Evolutionary conservation across 1,140 invertebrate genomes (phyloP).

Genomic region (Atopsyche davidsoni): DNA sequence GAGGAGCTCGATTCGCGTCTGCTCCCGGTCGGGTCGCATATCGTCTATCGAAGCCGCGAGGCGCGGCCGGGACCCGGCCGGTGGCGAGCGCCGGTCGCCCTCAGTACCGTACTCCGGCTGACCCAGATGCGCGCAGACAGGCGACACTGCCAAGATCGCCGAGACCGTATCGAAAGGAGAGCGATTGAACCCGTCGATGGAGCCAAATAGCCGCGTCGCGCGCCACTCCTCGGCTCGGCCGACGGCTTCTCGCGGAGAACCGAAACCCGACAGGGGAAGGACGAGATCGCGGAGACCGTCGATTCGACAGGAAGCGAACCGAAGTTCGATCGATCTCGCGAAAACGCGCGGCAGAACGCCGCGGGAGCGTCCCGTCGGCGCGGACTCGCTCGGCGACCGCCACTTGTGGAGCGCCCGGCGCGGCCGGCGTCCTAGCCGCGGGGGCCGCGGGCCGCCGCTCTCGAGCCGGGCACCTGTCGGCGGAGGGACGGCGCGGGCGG

Average conservation of each 20-base stretch:
- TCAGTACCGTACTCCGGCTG: conserved; percentile 3
- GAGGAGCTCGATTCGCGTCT: background rate
- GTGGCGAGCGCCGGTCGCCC: background rate
- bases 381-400: background rate
- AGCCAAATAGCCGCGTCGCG: background rate
- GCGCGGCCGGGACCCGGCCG: background rate
- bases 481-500: background rate
- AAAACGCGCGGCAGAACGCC: background rate
- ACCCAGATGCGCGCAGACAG: conserved; percentile 2
- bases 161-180: no score
- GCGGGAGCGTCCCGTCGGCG: background rate
- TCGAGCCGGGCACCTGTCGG: background rate
- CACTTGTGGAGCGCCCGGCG: background rate
- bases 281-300: no score
- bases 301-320: no score
- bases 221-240: background rate
- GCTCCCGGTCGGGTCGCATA: background rate
- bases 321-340: no score
- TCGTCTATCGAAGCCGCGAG: no score
- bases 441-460: background rate
- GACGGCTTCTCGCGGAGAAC: background rate
- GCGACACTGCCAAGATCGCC: no score
- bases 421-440: background rate
- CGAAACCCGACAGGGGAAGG: no score
- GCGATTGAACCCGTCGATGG: no score